Conservation (phyloP, 1,140 invertebrate genomes). For the Drosophila jambulina region DNA sequence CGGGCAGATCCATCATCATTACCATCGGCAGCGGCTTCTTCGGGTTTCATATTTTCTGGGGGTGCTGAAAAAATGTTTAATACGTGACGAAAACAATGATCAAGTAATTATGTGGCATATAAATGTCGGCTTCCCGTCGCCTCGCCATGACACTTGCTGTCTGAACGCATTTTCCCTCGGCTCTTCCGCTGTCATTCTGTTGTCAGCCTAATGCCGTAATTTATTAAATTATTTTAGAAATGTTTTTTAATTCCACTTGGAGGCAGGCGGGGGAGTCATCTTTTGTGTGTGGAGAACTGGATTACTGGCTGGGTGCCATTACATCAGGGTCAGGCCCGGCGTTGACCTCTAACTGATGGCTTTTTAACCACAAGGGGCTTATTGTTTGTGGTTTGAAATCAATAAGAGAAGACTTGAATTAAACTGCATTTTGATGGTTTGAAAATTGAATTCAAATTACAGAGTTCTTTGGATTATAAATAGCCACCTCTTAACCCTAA, state of each 20-base stretch:
- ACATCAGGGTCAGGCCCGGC: slow-evolving; percentile 31
- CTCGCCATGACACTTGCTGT: slow-evolving; percentile 32
- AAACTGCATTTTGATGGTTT: neutral
- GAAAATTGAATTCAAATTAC: neutral
- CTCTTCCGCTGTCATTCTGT: slow-evolving; percentile 43
- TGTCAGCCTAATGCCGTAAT: slow-evolving; percentile 43
- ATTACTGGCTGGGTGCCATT: slow-evolving; percentile 28
- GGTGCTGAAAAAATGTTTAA: slow-evolving; percentile 52
- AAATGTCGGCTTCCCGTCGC: slow-evolving; percentile 47
- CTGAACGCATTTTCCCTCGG: slow-evolving; percentile 25
- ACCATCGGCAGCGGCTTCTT: slow-evolving; percentile 28
- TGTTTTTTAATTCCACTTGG: slow-evolving; percentile 47
- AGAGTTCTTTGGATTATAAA: neutral
- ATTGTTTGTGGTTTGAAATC: slow-evolving; percentile 24
- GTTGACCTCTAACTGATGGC: slow-evolving; percentile 37
- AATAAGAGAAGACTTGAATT: slow-evolving; percentile 4
- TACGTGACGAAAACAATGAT: slow-evolving; percentile 68
- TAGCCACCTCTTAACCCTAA: neutral
- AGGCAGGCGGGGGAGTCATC: neutral
- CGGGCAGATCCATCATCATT: slow-evolving; percentile 24
- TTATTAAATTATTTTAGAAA: slow-evolving; percentile 57
- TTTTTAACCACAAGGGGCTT: slow-evolving; percentile 33
- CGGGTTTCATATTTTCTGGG: slow-evolving; percentile 15
- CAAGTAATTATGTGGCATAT: slow-evolving; percentile 60
- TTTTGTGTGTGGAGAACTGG: slow-evolving; percentile 34